A percentile compares a stretch with the other conserved stretches of the same genome.
Conservation (phyloP, 2,797 vertebrate genomes). For the Myotis findleyi region DNA sequence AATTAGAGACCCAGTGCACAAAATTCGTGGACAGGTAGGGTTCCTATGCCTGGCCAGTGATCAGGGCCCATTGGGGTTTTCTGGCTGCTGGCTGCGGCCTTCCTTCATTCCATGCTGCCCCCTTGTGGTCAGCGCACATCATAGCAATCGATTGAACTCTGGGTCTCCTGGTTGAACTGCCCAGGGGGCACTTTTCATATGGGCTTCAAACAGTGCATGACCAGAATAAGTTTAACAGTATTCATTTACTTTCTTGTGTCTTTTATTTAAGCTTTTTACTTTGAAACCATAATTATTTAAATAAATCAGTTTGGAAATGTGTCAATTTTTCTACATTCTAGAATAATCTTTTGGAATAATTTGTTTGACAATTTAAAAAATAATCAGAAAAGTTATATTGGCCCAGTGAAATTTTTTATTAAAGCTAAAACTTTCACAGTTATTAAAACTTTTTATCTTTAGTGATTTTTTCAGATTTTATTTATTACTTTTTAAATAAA, state of each 20-base stretch:
- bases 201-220: background rate
- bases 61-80: too few species aligned
- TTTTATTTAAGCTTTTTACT: background rate
- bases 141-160: too few species aligned
- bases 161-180: too few species aligned
- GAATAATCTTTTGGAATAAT: background rate
- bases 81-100: too few species aligned
- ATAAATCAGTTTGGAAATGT: background rate
- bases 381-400: background rate
- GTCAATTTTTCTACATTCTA: background rate
- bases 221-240: background rate
- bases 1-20: background rate
- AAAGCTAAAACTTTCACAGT: background rate
- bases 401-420: background rate
- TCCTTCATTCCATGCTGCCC: too few species aligned
- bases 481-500: background rate
- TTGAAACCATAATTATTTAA: constrained; percentile 24
- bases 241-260: background rate
- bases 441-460: background rate
- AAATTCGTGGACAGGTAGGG: too few species aligned
- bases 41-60: too few species aligned
- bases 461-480: background rate
- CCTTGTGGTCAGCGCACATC: too few species aligned
- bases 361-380: background rate
- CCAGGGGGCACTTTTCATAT: too few species aligned